Evolutionary conservation across 92 coral and sea anemone species (phyloP).

Genomic region (Porites cylindrica): DNA sequence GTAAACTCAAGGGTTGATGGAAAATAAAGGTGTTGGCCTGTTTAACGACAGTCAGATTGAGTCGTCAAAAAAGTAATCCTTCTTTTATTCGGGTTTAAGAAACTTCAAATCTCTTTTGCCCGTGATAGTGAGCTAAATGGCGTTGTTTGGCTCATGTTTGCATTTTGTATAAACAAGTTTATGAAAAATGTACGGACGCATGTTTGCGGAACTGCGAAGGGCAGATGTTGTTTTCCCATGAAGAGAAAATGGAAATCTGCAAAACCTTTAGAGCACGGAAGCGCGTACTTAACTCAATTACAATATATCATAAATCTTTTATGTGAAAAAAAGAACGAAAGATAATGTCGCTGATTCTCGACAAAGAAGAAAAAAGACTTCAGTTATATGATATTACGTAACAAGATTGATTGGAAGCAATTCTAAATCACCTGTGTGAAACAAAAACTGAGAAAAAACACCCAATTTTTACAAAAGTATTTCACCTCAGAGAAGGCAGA

Average conservation of each 20-base stretch:
- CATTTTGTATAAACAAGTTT: slow-evolving; percentile 80
- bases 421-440: slow-evolving; percentile 30
- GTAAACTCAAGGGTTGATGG: neutral
- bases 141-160: slow-evolving; percentile 74
- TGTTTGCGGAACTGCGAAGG: slow-evolving; percentile 69
- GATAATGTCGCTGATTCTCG: slow-evolving; percentile 39
- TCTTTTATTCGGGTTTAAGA: slow-evolving; percentile 26
- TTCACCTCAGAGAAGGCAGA: neutral
- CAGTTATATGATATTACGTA: slow-evolving; percentile 21
- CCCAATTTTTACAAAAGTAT: too few relatives aligned
- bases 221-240: slow-evolving; percentile 89
- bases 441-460: slow-evolving; percentile 16
- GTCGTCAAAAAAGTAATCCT: slow-evolving; percentile 30
- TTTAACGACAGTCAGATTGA: slow-evolving; percentile 10
- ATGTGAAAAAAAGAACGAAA: slow-evolving; percentile 63
- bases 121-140: slow-evolving; percentile 61
- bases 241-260: slow-evolving; percentile 59
- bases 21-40: neutral
- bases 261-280: slow-evolving; percentile 60
- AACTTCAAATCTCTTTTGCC: slow-evolving; percentile 37
- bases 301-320: slow-evolving; percentile 81
- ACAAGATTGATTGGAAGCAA: slow-evolving; percentile 8
- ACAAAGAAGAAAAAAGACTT: slow-evolving; percentile 30
- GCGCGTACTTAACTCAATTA: slow-evolving; percentile 71
- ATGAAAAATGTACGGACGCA: slow-evolving; percentile 73